Evolutionary conservation across 37 sponge, comb jelly and placozoan species (phyloP).

Genomic region (Ephydatia muelleri): DNA sequence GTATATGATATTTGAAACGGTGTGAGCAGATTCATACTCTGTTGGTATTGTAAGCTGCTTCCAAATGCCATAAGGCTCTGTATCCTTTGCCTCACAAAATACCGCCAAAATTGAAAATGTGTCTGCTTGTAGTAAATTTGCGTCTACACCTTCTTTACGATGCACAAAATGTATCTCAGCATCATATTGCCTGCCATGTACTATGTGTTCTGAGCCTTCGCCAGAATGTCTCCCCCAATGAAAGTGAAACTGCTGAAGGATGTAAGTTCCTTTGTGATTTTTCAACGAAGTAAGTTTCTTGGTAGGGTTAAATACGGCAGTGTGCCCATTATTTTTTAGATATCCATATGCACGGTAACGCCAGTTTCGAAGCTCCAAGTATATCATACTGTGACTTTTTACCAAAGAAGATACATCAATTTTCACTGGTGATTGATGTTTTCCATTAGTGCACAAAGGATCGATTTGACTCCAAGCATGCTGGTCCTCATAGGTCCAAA

Average conservation of each 20-base stretch:
- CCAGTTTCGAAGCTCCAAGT: not conserved
- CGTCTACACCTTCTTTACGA: not conserved
- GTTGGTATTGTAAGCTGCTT: not conserved
- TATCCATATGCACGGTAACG: not conserved
- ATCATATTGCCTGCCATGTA: constrained; percentile 18
- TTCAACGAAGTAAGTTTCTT: not conserved
- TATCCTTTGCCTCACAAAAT: constrained; percentile 11
- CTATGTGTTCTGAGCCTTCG: constrained; percentile 57
- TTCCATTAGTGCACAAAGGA: not conserved
- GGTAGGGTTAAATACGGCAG: not conserved
- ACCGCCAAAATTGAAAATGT: constrained; percentile 36
- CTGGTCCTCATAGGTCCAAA: constrained; percentile 31
- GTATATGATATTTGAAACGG: not conserved
- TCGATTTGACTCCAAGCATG: constrained; percentile 20
- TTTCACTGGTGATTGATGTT: constrained; percentile 43
- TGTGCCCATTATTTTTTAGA: constrained; percentile 12
- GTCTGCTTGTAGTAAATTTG: not conserved
- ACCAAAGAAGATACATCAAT: constrained; percentile 4
- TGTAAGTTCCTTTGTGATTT: constrained; percentile 41
- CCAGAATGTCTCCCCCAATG: constrained; percentile 51
- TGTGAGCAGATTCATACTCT: not conserved
- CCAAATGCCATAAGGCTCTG: constrained; percentile 7
- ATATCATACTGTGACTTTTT: not conserved
- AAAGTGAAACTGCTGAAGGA: constrained; percentile 55
- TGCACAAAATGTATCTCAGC: constrained; percentile 66